Percentiles rank a stretch among this genome's conserved stretches.
phyloP scores from a whole-genome alignment of 1,140 invertebrate genomes.

The Drosophila ogumai region DNA sequence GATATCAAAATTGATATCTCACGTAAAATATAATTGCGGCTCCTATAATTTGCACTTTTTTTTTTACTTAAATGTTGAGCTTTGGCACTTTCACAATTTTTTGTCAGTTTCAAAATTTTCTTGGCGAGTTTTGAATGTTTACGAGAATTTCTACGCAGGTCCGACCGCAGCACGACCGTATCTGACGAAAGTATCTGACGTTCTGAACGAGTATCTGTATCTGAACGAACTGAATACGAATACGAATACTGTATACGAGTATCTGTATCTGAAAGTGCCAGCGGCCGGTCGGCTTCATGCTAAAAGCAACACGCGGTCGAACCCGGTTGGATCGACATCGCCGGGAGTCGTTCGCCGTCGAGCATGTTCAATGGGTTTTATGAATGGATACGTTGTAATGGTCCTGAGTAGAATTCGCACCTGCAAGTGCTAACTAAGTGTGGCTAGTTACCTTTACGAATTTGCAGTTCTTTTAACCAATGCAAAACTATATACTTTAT shows the following conservation, averaged over 20 bases:
- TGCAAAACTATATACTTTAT: background rate
- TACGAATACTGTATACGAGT: background rate
- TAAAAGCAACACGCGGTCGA: constrained; percentile 75
- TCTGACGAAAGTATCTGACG: constrained; percentile 53
- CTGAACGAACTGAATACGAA: background rate
- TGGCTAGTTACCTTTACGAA: background rate
- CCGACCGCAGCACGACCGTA: constrained; percentile 57
- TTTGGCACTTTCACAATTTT: constrained; percentile 18
- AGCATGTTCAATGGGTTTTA: constrained; percentile 61
- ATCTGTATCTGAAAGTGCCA: constrained; percentile 28
- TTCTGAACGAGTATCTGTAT: constrained; percentile 45
- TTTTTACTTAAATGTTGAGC: background rate
- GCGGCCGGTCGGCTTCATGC: constrained; percentile 61
- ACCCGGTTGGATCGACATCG: constrained; percentile 34
- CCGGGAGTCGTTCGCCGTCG: constrained; percentile 15
- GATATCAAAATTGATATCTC: constrained; percentile 37
- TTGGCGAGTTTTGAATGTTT: constrained; percentile 22
- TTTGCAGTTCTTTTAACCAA: no score
- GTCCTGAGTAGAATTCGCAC: background rate
- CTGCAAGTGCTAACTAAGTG: no score
- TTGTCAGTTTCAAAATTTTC: constrained; percentile 15
- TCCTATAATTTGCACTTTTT: constrained; percentile 20
- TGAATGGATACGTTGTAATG: constrained; percentile 54
- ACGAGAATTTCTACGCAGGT: constrained; percentile 22
- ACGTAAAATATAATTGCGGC: constrained; percentile 13